phyloP scores from a whole-genome alignment of 2,113 vertebrate genomes.

The Morone chrysops region DNA sequence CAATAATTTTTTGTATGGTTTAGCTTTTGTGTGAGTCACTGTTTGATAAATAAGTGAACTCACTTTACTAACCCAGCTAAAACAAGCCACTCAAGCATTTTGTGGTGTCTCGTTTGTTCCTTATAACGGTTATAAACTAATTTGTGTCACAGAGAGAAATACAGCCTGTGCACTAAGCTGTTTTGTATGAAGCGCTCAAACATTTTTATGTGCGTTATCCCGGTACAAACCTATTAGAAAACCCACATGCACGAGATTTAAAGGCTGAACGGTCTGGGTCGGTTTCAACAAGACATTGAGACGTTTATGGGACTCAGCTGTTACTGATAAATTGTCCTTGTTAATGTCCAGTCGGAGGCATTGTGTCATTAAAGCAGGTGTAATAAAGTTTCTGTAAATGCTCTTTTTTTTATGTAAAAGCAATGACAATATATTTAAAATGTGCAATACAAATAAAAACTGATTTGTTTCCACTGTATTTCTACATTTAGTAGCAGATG shows the following conservation, averaged over 20 bases:
- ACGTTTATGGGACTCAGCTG: conserved; percentile 61
- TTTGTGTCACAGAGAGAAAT: conserved; percentile 32
- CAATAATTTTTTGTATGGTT: conserved; percentile 4
- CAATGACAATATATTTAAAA: not conserved
- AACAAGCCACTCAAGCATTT: not conserved
- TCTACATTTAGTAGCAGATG: conserved; percentile 44
- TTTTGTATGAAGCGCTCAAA: conserved; percentile 21
- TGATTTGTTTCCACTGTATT: not conserved
- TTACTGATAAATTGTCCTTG: conserved; percentile 61
- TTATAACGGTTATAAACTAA: conserved; percentile 14
- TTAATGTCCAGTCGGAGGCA: conserved; percentile 55
- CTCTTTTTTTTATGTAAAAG: conserved; percentile 12
- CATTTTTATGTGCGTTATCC: conserved; percentile 32
- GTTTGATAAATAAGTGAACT: conserved; percentile 8
- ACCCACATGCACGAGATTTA: conserved; percentile 44
- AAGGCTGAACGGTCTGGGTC: conserved; percentile 35
- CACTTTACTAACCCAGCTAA: not conserved
- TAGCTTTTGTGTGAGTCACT: not conserved
- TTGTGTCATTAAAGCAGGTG: conserved; percentile 38
- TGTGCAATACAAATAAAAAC: conserved; percentile 31
- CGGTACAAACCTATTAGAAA: conserved; percentile 40
- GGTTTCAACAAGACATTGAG: conserved; percentile 47
- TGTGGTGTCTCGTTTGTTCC: not conserved
- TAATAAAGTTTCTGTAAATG: conserved; percentile 43
- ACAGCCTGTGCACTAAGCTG: conserved; percentile 5